Base-by-base conservation (phyloP, 2,888 invertebrate species). In the Oxyteleia sp. region DNA sequence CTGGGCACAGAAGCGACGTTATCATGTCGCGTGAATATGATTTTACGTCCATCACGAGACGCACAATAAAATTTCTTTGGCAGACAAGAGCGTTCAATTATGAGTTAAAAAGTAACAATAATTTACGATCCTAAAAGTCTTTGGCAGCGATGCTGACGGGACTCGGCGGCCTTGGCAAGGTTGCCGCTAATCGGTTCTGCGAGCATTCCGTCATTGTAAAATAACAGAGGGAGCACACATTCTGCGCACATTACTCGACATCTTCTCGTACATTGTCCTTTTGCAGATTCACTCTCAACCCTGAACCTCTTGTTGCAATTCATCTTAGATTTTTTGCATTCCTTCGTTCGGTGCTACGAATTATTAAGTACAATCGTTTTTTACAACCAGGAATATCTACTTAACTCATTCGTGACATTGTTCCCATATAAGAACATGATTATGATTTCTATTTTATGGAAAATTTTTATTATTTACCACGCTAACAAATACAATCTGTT, bases 101-200 rank as follows among this genome's bases (percentile, higher is more conserved):
- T 55, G 49, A 38, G 41, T 38, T 53, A 32, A 55, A 72, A 64
- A 57, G 55, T 38, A 13, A 35, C 8, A 51, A 55, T 61, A 53
- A 69, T 78, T 63, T 38, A 71, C 69, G 69, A 68, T 51, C 55
- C 78, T 45, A 79, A 71, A 47, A 45, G 47, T 47, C 41, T 71
- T 55, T 41, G 61, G 49, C 61, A 51, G 61, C 66, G 66, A 13
- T 16, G 59, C 51, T 18, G 59, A 20, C 47, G 63, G 45, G 68
- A 63, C 79, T 79, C 49, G 71, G 13, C 49, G 79, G 55, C 79
- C 79, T 79, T 79, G 79, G 61, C 80, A 66, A 80, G 66, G 71
- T 41, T 79, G 64, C 78, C 38, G 53, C 71, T 79, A 79, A 79
- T 72, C 72, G 79, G 57, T 53, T 53, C 61, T 64, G 61, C 64